phyloP scores from a whole-genome alignment of 2,113 vertebrate species.

The Muscicapa adusta region DNA sequence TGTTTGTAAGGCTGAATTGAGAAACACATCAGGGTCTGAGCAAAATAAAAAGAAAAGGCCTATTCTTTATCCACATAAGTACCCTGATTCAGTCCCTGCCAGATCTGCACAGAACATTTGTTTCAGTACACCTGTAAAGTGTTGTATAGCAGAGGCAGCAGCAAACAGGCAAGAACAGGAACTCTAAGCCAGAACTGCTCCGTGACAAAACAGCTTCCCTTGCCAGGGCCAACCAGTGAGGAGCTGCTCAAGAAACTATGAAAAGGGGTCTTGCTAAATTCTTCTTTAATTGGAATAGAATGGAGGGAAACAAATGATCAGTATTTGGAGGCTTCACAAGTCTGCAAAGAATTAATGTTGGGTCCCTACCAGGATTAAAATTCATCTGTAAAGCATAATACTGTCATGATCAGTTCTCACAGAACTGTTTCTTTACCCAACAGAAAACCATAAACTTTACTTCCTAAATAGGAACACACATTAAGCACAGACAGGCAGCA shows the following conservation, averaged over 20 bases:
- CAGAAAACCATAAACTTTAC: neutral
- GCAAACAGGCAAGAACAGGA: neutral
- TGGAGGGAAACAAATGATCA: neutral
- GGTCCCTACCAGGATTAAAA: neutral
- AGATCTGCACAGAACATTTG: neutral
- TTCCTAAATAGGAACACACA: neutral
- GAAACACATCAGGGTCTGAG: neutral
- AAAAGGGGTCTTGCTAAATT: neutral
- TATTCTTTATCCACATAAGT: neutral
- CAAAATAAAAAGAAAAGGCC: neutral
- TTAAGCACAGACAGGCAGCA: neutral
- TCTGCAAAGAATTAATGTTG: neutral
- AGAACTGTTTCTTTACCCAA: neutral
- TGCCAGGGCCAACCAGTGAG: neutral
- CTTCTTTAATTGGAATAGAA: neutral
- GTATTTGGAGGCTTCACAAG: neutral
- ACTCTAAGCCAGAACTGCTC: neutral
- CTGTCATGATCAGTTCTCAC: neutral
- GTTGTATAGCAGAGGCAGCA: neutral
- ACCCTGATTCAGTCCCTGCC: neutral
- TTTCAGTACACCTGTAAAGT: neutral
- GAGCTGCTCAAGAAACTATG: neutral
- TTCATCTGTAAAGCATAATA: neutral
- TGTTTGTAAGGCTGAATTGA: neutral
- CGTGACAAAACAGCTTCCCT: fast-evolving